Evolutionary conservation across 2,797 vertebrate species (phyloP), one percentile per base, ranked within the genome.

Genomic region (Bovichtus variegatus): DNA sequence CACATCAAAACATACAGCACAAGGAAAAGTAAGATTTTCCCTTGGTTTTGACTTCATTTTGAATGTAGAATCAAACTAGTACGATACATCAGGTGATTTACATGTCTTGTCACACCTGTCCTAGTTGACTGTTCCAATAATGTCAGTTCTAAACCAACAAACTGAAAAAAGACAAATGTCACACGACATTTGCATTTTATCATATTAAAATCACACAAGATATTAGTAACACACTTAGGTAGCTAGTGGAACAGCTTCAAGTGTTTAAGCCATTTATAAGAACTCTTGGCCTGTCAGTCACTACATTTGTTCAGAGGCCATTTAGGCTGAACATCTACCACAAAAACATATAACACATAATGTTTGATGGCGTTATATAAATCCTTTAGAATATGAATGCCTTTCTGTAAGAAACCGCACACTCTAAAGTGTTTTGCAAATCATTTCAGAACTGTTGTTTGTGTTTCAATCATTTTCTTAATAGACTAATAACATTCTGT

Each of bases 1-100:
- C 49, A 81, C 64, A 62, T 68, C 46, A 60, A 73, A 58, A 44
- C 31, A 76, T 55, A 68, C 41, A 80, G 15, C 5, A 57, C 19
- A 64, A 57, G 9, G n/a, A 55, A 51, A 78, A 58, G 46, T 21
- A 72, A 46, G 27, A 70, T 7, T 72, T 68, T 63, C 23, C 36
- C 10, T 58, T 62, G 60, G 54, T 46, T 78, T 40, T 46, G 2
- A 78, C 29, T 63, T 69, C 68, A 25, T 67, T 75, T 55, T 49
- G 7, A 69, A 64, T 23, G 10, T 31, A n/a, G 12, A 53, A 66
- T 57, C 29, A 34, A 69, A 70, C 29, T 8, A 6, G 4, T 8
- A 10, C 6, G 41, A 40, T 3, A 6, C 6, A 53, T 6, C 7
- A 64, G 7, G 31, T 27, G n/a, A 46, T 47, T 9, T 38, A 29